phyloP scores from a whole-genome alignment of 2,113 vertebrate genomes.

The Corapipo altera region DNA sequence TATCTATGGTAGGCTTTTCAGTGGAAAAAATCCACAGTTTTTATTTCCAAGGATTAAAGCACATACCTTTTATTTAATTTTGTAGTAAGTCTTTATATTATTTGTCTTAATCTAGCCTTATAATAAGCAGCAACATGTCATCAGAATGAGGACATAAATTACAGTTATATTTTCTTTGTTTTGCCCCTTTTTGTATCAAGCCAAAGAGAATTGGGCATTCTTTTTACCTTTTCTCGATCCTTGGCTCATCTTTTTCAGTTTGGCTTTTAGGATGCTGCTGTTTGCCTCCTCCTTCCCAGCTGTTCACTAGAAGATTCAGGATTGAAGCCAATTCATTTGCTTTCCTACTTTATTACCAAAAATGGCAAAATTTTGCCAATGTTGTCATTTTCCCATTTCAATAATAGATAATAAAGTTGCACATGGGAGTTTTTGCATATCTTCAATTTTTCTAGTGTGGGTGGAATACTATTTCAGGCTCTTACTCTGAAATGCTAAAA shows the following conservation, averaged over 20 bases:
- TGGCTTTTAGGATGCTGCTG: slow-evolving; percentile 44
- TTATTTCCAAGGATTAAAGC: neutral
- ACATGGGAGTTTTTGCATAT: slow-evolving; percentile 51
- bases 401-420: slow-evolving; percentile 64
- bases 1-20: neutral
- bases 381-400: slow-evolving; percentile 59
- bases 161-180: neutral
- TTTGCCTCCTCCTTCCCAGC: slow-evolving; percentile 54
- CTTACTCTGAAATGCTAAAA: slow-evolving; percentile 54
- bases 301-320: slow-evolving; percentile 27
- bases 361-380: slow-evolving; percentile 61
- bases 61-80: neutral
- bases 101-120: neutral
- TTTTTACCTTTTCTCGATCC: neutral
- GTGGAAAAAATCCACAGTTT: neutral
- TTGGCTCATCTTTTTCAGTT: neutral
- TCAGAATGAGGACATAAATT: neutral
- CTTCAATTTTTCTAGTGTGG: slow-evolving; percentile 51
- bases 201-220: neutral
- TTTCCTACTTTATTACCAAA: slow-evolving; percentile 64
- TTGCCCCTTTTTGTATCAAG: neutral
- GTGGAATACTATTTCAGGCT: slow-evolving; percentile 58
- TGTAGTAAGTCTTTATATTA: neutral
- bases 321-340: slow-evolving; percentile 44
- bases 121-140: neutral